Base-by-base conservation (phyloP, 2,888 invertebrate species). In the Brachycybe producta region DNA sequence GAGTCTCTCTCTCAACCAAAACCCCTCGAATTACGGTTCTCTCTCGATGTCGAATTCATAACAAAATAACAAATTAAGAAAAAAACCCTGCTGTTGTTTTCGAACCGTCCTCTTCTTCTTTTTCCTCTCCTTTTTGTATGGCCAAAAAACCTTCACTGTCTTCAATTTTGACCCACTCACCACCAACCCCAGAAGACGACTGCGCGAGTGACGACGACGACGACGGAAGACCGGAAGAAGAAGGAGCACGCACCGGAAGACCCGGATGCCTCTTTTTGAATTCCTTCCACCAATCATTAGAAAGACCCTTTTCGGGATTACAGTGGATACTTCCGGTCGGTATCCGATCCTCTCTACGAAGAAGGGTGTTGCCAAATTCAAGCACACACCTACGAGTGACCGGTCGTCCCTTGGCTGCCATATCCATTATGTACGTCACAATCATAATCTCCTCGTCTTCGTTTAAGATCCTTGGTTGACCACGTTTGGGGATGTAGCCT, bases 231-330 rank as follows among this genome's bases (percentile, higher is more conserved):
- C 43, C 43, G 2, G 47, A 35, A n/a, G 51, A 36, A 13, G 51
- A 13, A 7, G 52, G 46, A 24, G 35, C 27, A 11, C 52, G 43
- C 28, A 54, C 46, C 19, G 54, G 54, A 3, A 54, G 27, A 5
- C 54, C 54, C 8, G 54, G 54, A 50, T 54, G 54, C 28, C 54
- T 44, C 27, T 54, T 54, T 30, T 54, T 54, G 36, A 54, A 54
- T 27, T 54, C 54, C 35, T 54, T 54, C 54, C 54, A 54, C 54
- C 54, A 54, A 32, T 54, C 54, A 19, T 54, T 54, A 28, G 52
- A 52, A 11, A 54, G 40, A 11, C 54, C 54, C 44, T 54, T 54
- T 27, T 54, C 52, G 5, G 54, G 54, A 43, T 54, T 54, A 30
- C 54, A 54, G 38, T 54, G 54, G 2, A 54, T 54, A 28, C 54